Evolutionary conservation across 2,888 invertebrate genomes (phyloP).

Genomic region (Notocelia uddmanniana): DNA sequence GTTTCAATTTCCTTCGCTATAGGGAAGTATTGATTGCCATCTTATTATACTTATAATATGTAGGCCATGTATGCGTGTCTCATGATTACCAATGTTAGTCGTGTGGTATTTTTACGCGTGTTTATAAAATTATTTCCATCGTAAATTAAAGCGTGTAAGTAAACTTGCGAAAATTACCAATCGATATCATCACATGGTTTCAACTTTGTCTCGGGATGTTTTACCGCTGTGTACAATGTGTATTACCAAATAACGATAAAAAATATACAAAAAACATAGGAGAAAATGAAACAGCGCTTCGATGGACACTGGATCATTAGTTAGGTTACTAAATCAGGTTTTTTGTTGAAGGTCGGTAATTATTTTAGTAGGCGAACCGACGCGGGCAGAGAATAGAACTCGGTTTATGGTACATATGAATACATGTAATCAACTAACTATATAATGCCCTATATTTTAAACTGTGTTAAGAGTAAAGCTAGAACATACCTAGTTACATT

Average conservation of each 20-base stretch:
- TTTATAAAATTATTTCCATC: too few relatives aligned
- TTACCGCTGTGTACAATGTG: constrained; percentile 1
- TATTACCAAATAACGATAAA: constrained; percentile 50
- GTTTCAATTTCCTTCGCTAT: neutral
- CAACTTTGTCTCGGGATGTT: constrained; percentile 3
- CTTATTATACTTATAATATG: too few relatives aligned
- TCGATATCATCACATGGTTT: constrained; percentile 3
- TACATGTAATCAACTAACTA: constrained; percentile 8
- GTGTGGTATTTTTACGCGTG: too few relatives aligned
- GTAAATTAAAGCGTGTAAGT: too few relatives aligned
- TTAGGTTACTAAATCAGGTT: constrained; percentile 14
- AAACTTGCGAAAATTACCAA: constrained; percentile 8
- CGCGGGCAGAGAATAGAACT: constrained; percentile 18
- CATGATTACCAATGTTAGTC: too few relatives aligned
- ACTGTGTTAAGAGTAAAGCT: too few relatives aligned
- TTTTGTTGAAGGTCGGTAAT: constrained; percentile 71
- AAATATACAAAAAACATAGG: constrained; percentile 35
- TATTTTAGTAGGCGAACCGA: constrained; percentile 63
- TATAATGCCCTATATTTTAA: neutral
- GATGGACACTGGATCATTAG: constrained; percentile 15
- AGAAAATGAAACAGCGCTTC: constrained; percentile 19
- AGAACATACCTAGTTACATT: too few relatives aligned
- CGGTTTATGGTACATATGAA: constrained; percentile 17
- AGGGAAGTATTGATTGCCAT: too few relatives aligned
- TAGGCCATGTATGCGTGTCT: too few relatives aligned